A percentile compares a stretch with the other conserved stretches of the same genome.
Conservation (phyloP, 2,113 vertebrate species). For the Onychostruthus taczanowskii region DNA sequence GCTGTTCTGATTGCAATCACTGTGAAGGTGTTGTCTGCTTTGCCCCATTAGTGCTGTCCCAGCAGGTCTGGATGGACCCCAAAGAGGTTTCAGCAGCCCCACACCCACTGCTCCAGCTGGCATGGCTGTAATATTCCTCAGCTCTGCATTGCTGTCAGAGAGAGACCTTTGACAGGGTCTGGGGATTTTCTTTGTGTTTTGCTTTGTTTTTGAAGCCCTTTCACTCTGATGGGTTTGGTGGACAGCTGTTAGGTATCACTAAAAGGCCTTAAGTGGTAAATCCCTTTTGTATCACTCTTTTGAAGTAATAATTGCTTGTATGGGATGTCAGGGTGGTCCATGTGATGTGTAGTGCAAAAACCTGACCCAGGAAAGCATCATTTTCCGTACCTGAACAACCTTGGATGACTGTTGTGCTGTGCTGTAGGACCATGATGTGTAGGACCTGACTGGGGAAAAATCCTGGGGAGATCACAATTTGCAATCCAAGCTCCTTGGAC, state of each 20-base stretch:
- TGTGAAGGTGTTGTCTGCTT: conserved; percentile 15
- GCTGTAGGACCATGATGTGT: background rate
- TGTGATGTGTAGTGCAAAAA: background rate
- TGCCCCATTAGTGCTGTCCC: background rate
- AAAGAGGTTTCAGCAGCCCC: background rate
- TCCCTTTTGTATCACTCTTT: background rate
- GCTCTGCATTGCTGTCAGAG: background rate
- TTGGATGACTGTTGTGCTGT: accelerated
- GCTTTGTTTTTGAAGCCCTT: background rate
- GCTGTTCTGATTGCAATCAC: background rate
- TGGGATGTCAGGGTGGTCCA: background rate
- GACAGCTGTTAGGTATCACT: background rate
- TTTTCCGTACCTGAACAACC: background rate
- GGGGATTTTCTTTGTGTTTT: background rate
- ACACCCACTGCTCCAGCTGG: background rate
- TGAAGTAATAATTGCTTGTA: background rate
- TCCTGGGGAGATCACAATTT: too few species aligned
- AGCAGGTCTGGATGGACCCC: background rate
- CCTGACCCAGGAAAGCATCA: background rate
- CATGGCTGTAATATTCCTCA: background rate
- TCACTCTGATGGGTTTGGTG: background rate
- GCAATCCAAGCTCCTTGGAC: background rate
- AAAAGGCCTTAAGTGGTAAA: conserved; percentile 19
- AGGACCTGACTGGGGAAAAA: background rate
- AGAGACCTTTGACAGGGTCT: background rate